A percentile compares a stretch with the other conserved stretches of the same genome.
Evolutionary conservation across 2,888 invertebrate genomes (phyloP).

Genomic region (Trissoscelio sp.): DNA sequence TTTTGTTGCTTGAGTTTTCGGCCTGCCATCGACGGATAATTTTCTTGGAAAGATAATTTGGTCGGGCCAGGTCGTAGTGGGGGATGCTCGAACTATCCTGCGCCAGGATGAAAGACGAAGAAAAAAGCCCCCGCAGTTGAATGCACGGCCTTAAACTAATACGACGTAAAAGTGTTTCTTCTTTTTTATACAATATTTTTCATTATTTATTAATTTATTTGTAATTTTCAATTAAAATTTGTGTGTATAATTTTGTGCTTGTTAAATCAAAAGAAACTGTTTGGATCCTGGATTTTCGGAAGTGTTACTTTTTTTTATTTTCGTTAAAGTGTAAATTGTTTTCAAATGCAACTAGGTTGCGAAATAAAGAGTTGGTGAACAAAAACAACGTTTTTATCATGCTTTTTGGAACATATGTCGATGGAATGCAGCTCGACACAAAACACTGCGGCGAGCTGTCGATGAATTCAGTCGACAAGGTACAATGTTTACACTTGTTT

Average conservation of each 20-base stretch:
- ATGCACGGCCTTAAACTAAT: slow-evolving; percentile 39
- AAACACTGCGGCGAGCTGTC: slow-evolving; percentile 60
- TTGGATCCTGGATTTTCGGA: no score
- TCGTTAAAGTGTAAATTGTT: neutral
- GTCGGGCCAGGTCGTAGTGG: slow-evolving; percentile 24
- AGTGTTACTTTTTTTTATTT: neutral
- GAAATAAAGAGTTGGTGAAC: slow-evolving; percentile 11
- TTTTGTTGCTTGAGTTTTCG: slow-evolving; percentile 34
- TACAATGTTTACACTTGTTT: slow-evolving; percentile 63
- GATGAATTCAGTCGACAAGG: slow-evolving; percentile 67
- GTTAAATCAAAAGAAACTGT: no score
- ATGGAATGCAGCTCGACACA: slow-evolving; percentile 46
- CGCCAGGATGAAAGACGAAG: slow-evolving; percentile 50
- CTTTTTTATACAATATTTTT: neutral
- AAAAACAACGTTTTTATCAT: slow-evolving; percentile 32
- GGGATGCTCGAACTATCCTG: slow-evolving; percentile 36
- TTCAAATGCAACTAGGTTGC: slow-evolving; percentile 12
- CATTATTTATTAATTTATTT: neutral
- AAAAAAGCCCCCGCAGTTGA: slow-evolving; percentile 46
- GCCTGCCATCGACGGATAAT: slow-evolving; percentile 22
- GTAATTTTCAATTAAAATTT: neutral
- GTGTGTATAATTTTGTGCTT: neutral
- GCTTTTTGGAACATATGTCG: slow-evolving; percentile 50
- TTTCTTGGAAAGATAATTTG: slow-evolving; percentile 61
- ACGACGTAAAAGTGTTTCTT: slow-evolving; percentile 20